Conservation (phyloP, 2,113 vertebrate species). For the Calonectris borealis region DNA sequence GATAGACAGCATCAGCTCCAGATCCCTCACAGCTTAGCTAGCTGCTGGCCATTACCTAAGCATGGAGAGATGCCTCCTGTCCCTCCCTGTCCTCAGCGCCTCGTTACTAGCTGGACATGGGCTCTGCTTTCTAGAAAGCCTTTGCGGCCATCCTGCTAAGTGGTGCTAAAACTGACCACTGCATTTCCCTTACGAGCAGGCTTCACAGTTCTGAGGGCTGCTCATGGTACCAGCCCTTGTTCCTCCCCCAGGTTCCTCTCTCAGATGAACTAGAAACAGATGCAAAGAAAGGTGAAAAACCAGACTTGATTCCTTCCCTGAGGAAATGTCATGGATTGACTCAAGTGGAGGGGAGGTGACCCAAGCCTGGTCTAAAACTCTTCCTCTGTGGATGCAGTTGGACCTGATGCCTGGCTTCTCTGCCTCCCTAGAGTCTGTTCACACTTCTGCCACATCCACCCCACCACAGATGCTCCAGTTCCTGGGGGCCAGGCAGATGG, state of each 20-base stretch:
- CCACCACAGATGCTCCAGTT: not conserved
- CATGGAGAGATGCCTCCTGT: accelerated
- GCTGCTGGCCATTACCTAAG: not conserved
- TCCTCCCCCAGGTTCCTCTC: not conserved
- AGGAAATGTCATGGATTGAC: not conserved
- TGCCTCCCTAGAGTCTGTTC: not conserved
- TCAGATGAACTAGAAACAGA: not conserved
- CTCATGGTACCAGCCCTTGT: not conserved
- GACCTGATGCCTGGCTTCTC: not conserved
- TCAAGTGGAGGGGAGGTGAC: not conserved
- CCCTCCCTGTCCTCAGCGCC: not conserved
- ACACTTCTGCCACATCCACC: not conserved
- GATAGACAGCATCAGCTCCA: not conserved
- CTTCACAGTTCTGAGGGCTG: not conserved
- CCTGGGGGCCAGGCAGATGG: not conserved
- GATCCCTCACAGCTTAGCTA: not conserved
- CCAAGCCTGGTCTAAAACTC: not conserved
- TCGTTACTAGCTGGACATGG: not conserved
- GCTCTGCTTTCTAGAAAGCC: not conserved
- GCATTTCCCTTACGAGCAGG: not conserved
- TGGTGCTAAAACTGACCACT: not conserved
- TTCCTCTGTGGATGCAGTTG: not conserved
- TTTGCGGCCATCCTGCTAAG: not conserved
- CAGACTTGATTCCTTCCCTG: not conserved
- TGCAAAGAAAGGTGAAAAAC: not conserved